phyloP scores from a whole-genome alignment of 1,140 invertebrate species.

The Anadara kagoshimensis region DNA sequence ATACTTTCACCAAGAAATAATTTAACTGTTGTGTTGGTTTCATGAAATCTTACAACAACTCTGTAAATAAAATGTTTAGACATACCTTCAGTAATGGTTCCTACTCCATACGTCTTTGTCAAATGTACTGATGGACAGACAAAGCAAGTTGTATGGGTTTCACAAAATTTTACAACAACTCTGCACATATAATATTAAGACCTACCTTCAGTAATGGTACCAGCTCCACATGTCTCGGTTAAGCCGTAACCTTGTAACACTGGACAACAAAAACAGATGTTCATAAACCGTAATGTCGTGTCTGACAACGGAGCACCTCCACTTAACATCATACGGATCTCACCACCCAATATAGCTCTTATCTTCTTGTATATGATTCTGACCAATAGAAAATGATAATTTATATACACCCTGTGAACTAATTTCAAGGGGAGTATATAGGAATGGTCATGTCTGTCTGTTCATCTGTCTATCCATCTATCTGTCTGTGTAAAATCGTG shows the following conservation, averaged over 20 bases:
- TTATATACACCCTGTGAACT: too few species aligned
- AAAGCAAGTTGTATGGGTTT: background rate
- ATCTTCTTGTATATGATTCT: constrained; percentile 87
- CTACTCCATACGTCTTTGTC: constrained; percentile 92
- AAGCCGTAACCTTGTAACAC: constrained; percentile 97
- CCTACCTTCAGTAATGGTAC: constrained; percentile 89
- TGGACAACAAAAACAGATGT: constrained; percentile 92
- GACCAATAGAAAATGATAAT: constrained; percentile 64
- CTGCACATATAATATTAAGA: background rate
- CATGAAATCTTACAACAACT: background rate
- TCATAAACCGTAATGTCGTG: constrained; percentile 96
- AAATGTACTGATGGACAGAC: background rate
- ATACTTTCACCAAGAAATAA: too few species aligned
- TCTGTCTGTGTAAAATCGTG: too few species aligned
- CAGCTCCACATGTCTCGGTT: constrained; percentile 96
- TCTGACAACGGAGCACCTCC: constrained; percentile 97
- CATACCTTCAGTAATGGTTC: constrained; percentile 89
- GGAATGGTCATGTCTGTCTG: too few species aligned
- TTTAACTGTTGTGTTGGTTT: background rate
- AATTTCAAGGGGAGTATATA: too few species aligned
- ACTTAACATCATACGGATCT: constrained; percentile 87
- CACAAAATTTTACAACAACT: background rate
- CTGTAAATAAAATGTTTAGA: background rate
- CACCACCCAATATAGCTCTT: constrained; percentile 87
- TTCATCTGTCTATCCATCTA: too few species aligned